Conservation (phyloP, 64 coral and sea anemone genomes). For the Pocillopora damicornis region DNA sequence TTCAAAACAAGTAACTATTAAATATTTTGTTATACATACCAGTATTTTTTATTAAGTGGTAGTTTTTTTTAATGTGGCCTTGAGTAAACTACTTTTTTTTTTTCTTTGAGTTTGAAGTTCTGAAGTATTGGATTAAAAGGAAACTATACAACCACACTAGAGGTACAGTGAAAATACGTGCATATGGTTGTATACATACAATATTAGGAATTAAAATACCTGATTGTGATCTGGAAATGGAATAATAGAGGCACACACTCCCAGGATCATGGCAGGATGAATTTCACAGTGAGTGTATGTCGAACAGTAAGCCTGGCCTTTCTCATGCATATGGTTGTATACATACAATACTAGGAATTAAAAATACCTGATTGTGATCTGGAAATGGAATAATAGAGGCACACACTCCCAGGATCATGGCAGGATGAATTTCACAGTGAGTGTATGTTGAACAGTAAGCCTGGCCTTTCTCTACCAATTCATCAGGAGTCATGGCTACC, state of each 20-base stretch:
- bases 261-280: slow-evolving; percentile 97
- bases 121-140: no score
- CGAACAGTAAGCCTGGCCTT: slow-evolving; percentile 91
- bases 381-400: slow-evolving; percentile 99
- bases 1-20: background rate
- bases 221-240: slow-evolving; percentile 99
- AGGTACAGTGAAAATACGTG: background rate
- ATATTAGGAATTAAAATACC: slow-evolving; percentile 20
- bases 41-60: background rate
- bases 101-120: no score
- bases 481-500: slow-evolving; percentile 99
- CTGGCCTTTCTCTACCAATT: slow-evolving; percentile 90
- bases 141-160: background rate
- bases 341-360: background rate
- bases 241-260: slow-evolving; percentile 98
- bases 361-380: slow-evolving; percentile 95
- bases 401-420: slow-evolving; percentile 98
- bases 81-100: no score
- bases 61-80: background rate
- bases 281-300: slow-evolving; percentile 99
- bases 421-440: slow-evolving; percentile 98
- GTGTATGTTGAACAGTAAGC: slow-evolving; percentile 97
- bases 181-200: background rate
- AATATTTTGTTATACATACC: no score
- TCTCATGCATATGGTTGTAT: slow-evolving; percentile 28